These are phyloP conservation scores for Pseudochromis fuscus DNA, from an alignment of 2,797 vertebrate genomes.

Conservation along the genomic window DNA sequence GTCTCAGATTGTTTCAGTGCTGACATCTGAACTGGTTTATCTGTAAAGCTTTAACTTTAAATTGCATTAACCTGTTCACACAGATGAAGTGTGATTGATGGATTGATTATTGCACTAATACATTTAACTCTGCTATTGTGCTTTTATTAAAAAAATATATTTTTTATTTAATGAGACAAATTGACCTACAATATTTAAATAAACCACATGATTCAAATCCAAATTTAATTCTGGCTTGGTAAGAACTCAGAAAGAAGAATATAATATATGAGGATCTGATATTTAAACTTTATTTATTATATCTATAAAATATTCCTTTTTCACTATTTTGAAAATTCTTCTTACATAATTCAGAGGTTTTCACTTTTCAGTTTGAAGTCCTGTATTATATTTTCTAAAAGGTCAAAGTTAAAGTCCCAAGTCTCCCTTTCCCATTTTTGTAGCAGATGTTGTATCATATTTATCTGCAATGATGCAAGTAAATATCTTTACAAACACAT, in stretches of 20 bases:
- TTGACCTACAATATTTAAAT: background rate
- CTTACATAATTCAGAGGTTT: too few species aligned
- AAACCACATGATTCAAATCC: background rate
- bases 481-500: too few species aligned
- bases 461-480: too few species aligned
- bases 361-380: too few species aligned
- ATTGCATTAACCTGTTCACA: background rate
- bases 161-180: background rate
- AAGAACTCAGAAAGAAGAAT: background rate
- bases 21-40: background rate
- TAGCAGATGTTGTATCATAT: too few species aligned
- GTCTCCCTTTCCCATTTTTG: too few species aligned
- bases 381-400: too few species aligned
- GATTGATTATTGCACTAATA: background rate
- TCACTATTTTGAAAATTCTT: too few species aligned
- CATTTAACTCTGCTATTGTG: background rate
- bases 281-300: too few species aligned
- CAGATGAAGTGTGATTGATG: background rate
- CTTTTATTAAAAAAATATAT: background rate
- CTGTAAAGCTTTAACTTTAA: background rate
- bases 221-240: background rate
- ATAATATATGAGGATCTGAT: too few species aligned
- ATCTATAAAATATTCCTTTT: too few species aligned
- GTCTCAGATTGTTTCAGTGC: background rate
- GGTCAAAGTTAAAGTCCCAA: too few species aligned